phyloP scores from a whole-genome alignment of 2,888 invertebrate genomes.

The Sericinus montela region DNA sequence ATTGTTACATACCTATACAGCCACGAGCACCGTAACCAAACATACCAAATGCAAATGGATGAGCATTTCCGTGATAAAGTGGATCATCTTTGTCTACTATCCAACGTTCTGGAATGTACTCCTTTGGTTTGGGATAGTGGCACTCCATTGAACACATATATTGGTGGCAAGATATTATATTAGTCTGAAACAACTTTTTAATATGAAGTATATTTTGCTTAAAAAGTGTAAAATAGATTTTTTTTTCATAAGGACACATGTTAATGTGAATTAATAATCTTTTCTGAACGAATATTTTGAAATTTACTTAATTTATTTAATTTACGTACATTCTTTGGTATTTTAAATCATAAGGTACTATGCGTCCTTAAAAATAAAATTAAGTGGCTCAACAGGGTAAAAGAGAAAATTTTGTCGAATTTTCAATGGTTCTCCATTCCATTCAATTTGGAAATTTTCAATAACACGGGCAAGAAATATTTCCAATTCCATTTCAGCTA shows the following conservation, averaged over 20 bases:
- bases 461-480: slow-evolving; percentile 45
- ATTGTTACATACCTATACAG: slow-evolving; percentile 80
- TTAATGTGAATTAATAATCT: no score
- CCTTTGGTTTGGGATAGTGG: slow-evolving; percentile 79
- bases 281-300: no score
- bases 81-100: slow-evolving; percentile 48
- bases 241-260: no score
- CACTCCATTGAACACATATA: slow-evolving; percentile 81
- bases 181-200: slow-evolving; percentile 33
- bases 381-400: slow-evolving; percentile 46
- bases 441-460: slow-evolving; percentile 40
- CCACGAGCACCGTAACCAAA: slow-evolving; percentile 84
- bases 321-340: slow-evolving; percentile 82
- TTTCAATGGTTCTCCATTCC: slow-evolving; percentile 44
- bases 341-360: slow-evolving; percentile 80
- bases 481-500: slow-evolving; percentile 80
- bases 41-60: slow-evolving; percentile 82
- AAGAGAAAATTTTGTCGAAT: slow-evolving; percentile 39
- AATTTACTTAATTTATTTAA: no score
- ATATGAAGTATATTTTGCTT: no score
- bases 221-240: no score
- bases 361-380: slow-evolving; percentile 53
- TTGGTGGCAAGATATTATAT: slow-evolving; percentile 67
- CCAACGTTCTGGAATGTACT: slow-evolving; percentile 90
- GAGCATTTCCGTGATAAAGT: slow-evolving; percentile 62